Evolutionary conservation across 2,113 vertebrate genomes (phyloP).

Genomic region (Cranoglanis bouderius): DNA sequence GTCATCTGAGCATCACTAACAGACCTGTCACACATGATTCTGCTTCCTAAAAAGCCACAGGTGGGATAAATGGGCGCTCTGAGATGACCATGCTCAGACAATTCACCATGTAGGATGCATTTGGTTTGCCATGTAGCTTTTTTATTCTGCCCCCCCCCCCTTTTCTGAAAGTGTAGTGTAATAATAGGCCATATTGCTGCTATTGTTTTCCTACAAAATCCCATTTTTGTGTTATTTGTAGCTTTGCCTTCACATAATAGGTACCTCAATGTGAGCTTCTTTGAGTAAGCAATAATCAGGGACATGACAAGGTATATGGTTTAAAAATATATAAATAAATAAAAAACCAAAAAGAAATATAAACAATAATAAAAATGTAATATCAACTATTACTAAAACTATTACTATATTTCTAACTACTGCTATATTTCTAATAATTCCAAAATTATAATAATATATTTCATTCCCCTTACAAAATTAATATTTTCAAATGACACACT

Average conservation of each 20-base stretch:
- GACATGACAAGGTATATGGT: conserved; percentile 26
- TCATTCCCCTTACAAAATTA: background rate
- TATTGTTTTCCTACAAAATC: background rate
- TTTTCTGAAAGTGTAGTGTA: conserved; percentile 57
- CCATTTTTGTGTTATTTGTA: background rate
- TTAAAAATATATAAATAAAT: conserved; percentile 39
- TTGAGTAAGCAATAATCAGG: background rate
- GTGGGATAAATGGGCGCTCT: conserved; percentile 72
- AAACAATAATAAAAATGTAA: background rate
- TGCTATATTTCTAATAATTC: background rate
- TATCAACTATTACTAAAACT: background rate
- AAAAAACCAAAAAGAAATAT: background rate
- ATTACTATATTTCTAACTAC: too few species aligned
- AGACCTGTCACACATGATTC: conserved; percentile 73
- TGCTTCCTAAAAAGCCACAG: conserved; percentile 68
- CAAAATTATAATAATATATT: background rate
- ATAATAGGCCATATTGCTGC: background rate
- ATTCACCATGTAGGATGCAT: conserved; percentile 78
- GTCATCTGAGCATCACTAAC: conserved; percentile 73
- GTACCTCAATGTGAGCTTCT: background rate
- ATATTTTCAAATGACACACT: background rate
- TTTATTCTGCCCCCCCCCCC: too few species aligned
- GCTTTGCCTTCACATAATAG: background rate
- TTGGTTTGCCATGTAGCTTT: conserved; percentile 68
- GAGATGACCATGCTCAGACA: conserved; percentile 67